Evolutionary conservation across 2,113 vertebrate genomes (phyloP).

Genomic region (Mustela nigripes): DNA sequence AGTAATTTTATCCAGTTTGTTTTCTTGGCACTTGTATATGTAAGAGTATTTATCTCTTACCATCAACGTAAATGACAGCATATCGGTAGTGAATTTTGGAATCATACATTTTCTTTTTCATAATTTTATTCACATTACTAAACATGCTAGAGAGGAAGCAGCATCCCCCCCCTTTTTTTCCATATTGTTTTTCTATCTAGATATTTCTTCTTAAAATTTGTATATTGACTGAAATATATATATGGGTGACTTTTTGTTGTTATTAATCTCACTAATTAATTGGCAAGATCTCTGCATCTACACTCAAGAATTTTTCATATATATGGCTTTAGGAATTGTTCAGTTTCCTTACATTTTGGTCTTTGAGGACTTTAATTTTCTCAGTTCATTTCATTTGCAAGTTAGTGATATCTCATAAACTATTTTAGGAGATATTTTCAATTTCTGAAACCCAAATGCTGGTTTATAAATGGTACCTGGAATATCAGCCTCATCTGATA

Average conservation of each 20-base stretch:
- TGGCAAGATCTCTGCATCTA: neutral
- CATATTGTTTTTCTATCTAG: neutral
- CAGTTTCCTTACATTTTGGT: neutral
- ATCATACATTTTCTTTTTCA: neutral
- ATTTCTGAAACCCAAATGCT: neutral
- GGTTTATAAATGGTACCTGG: neutral
- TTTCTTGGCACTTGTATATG: conserved; percentile 25
- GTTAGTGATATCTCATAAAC: conserved; percentile 43
- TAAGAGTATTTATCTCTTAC: conserved; percentile 56
- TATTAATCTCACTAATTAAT: neutral
- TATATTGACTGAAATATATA: neutral
- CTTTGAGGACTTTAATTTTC: neutral
- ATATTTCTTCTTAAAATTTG: neutral
- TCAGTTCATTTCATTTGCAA: conserved; percentile 54
- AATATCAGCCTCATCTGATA: neutral
- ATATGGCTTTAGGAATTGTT: neutral
- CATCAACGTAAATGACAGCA: neutral
- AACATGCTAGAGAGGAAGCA: neutral
- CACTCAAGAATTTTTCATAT: neutral
- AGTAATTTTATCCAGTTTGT: conserved; percentile 26
- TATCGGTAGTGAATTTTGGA: conserved; percentile 28
- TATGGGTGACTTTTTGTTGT: neutral
- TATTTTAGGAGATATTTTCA: conserved; percentile 50
- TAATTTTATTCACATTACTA: neutral
- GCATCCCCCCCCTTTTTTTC: neutral